Evolutionary conservation across 2,888 invertebrate species (phyloP), one percentile per base, ranked within the genome.

Genomic region (Drosophila macrospina): DNA sequence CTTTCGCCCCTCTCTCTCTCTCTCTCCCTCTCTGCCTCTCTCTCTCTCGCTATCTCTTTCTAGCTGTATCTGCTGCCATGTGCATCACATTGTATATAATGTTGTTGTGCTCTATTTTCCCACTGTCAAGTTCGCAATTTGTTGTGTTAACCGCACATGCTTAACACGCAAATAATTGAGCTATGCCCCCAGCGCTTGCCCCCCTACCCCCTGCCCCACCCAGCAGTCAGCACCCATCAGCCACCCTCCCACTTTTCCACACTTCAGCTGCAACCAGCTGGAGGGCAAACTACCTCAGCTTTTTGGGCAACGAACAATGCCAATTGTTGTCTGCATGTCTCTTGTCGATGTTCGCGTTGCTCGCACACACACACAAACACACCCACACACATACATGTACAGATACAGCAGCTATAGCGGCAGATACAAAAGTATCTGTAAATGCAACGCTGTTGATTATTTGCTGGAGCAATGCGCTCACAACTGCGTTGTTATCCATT

Each of bases 81-180:
- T 50, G 37, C 45, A 32, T 11, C 60, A 7, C 41, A 28, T 36
- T 57, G 20, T 54, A 6, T 65, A 11, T 59, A 16, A 11, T 47
- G 7, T n/a, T 42, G 15, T 24, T 60, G 32, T 57, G 48, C 50
- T 62, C 57, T 52, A 47, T 57, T 24, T 56, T 30, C 24, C 41
- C 66, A 48, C 26, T 74, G 78, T 48, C 69, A 61, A 77, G 78
- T 60, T 65, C 51, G 50, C 64, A n/a, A 63, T 63, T 72, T 81
- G 76, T 78, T 84, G 71, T 67, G 66, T 66, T 84, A 76, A 78
- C 69, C 74, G 65, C 78, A 76, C 70, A 63, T 77, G 52, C 72
- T 75, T 75, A 72, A 80, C 84, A 80, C 67, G 78, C 69, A 78
- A 84, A 84, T 84, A 84, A 80, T 84, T 83, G 78, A 70, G 68